These are phyloP conservation scores for Ypsolopha scabrella DNA, from an alignment of 2,888 invertebrate genomes.

Conservation along the genomic window DNA sequence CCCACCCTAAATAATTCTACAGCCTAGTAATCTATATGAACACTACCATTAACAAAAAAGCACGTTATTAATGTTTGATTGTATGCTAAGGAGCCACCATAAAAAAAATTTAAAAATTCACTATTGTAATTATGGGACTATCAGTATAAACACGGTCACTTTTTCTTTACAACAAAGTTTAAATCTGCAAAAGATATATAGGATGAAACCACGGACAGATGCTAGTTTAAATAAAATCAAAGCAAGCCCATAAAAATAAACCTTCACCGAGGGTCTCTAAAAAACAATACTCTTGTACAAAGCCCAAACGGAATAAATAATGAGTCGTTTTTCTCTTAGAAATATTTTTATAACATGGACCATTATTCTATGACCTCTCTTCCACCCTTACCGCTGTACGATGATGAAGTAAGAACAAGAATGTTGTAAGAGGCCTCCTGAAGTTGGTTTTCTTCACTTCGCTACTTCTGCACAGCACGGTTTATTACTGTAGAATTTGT, in stretches of 20 bases:
- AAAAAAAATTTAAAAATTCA: no score
- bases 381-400: background rate
- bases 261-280: constrained; percentile 13
- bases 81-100: no score
- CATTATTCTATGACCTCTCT: background rate
- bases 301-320: constrained; percentile 56
- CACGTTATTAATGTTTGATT: no score
- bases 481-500: background rate
- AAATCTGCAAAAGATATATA: no score
- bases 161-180: no score
- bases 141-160: no score
- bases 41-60: no score
- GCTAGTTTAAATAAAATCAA: no score
- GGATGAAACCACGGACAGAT: no score
- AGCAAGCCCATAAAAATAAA: background rate
- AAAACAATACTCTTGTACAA: constrained; percentile 24
- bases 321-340: constrained; percentile 28
- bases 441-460: background rate
- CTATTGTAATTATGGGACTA: no score
- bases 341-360: constrained; percentile 31
- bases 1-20: no score
- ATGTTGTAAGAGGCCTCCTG: background rate
- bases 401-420: background rate
- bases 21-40: no score
- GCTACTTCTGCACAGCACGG: background rate